phyloP scores from a whole-genome alignment of 1,140 invertebrate genomes.

The Cherax quadricarinatus region DNA sequence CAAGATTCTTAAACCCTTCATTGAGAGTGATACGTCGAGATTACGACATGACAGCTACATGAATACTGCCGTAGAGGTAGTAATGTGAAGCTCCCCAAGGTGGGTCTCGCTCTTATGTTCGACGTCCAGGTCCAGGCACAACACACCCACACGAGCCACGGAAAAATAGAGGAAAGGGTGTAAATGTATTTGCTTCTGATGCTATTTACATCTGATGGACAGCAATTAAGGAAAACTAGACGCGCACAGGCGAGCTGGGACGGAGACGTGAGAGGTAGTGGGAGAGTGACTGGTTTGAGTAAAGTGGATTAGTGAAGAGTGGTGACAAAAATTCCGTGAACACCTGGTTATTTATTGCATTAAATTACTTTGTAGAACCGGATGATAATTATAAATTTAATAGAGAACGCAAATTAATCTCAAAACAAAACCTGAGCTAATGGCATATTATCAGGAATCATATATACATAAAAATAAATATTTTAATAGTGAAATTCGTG shows the following conservation, averaged over 20 bases:
- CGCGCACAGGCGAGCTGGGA: not conserved
- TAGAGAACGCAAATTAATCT: too few relatives aligned
- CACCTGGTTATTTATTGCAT: too few relatives aligned
- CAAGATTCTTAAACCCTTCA: constrained; percentile 3
- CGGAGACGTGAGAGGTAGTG: too few relatives aligned
- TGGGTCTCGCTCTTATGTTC: not conserved
- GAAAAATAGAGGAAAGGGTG: not conserved
- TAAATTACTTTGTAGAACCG: too few relatives aligned
- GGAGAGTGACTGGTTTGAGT: too few relatives aligned
- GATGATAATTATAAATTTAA: too few relatives aligned
- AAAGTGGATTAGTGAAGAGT: too few relatives aligned
- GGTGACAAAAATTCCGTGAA: too few relatives aligned
- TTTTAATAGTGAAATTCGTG: too few relatives aligned
- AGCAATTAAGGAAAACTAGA: not conserved
- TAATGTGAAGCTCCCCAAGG: not conserved
- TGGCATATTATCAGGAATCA: too few relatives aligned
- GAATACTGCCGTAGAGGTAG: not conserved
- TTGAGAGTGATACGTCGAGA: not conserved
- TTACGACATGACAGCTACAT: not conserved
- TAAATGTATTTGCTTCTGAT: not conserved
- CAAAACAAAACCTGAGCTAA: too few relatives aligned
- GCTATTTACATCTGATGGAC: not conserved
- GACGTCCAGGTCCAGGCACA: not conserved
- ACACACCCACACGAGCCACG: not conserved
- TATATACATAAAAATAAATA: too few relatives aligned